Evolutionary conservation across 2,113 vertebrate species (phyloP).

Genomic region (Pungitius pungitius): DNA sequence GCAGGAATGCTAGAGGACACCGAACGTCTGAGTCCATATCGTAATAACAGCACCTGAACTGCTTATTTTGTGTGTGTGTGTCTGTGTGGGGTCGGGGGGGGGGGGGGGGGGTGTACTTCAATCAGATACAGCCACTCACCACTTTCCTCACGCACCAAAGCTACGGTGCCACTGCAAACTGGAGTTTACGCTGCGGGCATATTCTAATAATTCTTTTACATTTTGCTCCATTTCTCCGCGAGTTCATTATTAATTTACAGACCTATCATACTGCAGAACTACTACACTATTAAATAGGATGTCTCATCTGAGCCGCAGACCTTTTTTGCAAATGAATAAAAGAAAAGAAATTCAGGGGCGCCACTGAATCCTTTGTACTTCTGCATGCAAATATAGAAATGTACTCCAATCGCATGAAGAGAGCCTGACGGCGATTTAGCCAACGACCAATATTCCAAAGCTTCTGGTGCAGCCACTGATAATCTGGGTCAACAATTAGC

Average conservation of each 20-base stretch:
- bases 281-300: background rate
- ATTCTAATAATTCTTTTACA: background rate
- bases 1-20: slow-evolving; percentile 63
- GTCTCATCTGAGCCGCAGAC: background rate
- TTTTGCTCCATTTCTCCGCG: slow-evolving; percentile 5
- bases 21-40: slow-evolving; percentile 48
- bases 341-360: background rate
- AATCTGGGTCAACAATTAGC: background rate
- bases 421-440: background rate
- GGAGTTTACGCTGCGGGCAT: background rate
- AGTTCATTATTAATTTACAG: slow-evolving; percentile 19
- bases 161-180: background rate
- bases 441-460: background rate
- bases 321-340: background rate
- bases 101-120: background rate
- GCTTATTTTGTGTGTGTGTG: background rate
- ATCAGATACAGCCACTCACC: background rate
- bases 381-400: background rate
- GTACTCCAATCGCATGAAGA: background rate
- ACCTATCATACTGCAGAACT: background rate
- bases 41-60: slow-evolving; percentile 21
- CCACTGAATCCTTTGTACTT: background rate
- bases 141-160: background rate
- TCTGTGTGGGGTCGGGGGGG: background rate
- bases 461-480: background rate